phyloP scores from a whole-genome alignment of 2,113 vertebrate genomes.

The Electrona antarctica region DNA sequence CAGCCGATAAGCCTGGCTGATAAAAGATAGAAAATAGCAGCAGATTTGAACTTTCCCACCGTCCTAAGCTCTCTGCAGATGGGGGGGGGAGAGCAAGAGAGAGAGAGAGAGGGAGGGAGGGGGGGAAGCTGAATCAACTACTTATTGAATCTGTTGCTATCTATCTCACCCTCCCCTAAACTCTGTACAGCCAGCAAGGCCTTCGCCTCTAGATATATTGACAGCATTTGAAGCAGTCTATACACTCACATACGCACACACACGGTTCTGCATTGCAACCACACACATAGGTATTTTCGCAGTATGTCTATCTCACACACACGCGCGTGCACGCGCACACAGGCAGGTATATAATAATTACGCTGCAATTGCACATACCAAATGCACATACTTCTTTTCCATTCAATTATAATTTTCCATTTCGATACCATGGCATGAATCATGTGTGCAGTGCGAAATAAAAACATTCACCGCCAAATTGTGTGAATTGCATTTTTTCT shows the following conservation, averaged over 20 bases:
- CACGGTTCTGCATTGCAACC: slow-evolving; percentile 32
- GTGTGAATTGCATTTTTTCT: no score
- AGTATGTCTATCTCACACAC: no score
- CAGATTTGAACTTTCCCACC: slow-evolving; percentile 97
- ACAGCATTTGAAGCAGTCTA: not conserved
- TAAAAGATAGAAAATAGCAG: slow-evolving; percentile 96
- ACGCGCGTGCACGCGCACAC: no score
- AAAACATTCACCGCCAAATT: no score
- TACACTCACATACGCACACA: slow-evolving; percentile 12
- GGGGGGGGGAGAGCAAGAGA: not conserved
- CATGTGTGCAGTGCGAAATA: no score
- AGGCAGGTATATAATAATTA: no score
- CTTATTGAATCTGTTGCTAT: slow-evolving; percentile 69
- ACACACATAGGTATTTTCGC: no score
- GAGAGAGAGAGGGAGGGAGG: not conserved
- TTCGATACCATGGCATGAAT: no score
- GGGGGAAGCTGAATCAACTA: slow-evolving; percentile 59
- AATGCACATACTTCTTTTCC: no score
- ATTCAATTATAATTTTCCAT: no score
- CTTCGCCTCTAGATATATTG: not conserved
- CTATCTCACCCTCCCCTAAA: slow-evolving; percentile 36
- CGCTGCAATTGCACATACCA: no score
- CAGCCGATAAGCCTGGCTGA: slow-evolving; percentile 87
- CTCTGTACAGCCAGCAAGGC: slow-evolving; percentile 55
- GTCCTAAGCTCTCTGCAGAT: slow-evolving; percentile 75